Percentiles rank a stretch among this genome's conserved stretches.
Evolutionary conservation across 1,140 invertebrate species (phyloP).

Genomic region (Hesperophylax magnus): DNA sequence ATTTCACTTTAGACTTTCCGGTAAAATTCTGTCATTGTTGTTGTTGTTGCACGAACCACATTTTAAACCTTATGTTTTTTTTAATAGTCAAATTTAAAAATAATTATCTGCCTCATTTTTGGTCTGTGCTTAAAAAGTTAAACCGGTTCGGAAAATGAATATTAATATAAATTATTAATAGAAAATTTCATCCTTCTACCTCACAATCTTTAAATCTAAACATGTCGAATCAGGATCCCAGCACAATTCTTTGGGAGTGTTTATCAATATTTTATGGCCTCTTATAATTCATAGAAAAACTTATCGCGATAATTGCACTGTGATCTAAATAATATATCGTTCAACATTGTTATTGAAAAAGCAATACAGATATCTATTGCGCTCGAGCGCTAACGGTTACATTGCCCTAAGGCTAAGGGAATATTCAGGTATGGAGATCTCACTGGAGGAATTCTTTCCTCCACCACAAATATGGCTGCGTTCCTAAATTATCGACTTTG

Average conservation of each 20-base stretch:
- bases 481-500: slow-evolving; percentile 44
- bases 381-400: slow-evolving; percentile 41
- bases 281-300: slow-evolving; percentile 46
- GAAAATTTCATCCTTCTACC: neutral
- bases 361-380: slow-evolving; percentile 39
- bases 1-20: no score
- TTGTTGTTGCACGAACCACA: no score
- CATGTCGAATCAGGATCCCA: slow-evolving; percentile 15
- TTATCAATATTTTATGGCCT: slow-evolving; percentile 45
- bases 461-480: slow-evolving; percentile 40
- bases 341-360: slow-evolving; percentile 53
- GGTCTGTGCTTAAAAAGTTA: neutral
- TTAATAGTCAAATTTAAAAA: no score
- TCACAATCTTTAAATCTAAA: neutral
- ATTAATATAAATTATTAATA: neutral
- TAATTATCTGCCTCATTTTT: no score
- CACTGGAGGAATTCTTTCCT: slow-evolving; percentile 5
- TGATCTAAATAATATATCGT: slow-evolving; percentile 53
- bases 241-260: slow-evolving; percentile 30
- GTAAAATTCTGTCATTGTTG: no score
- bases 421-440: slow-evolving; percentile 44
- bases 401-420: slow-evolving; percentile 46
- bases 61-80: no score
- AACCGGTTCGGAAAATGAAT: neutral
- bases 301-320: slow-evolving; percentile 52